Evolutionary conservation across 2,888 invertebrate species (phyloP).

Genomic region (Rhagonycha fulva): DNA sequence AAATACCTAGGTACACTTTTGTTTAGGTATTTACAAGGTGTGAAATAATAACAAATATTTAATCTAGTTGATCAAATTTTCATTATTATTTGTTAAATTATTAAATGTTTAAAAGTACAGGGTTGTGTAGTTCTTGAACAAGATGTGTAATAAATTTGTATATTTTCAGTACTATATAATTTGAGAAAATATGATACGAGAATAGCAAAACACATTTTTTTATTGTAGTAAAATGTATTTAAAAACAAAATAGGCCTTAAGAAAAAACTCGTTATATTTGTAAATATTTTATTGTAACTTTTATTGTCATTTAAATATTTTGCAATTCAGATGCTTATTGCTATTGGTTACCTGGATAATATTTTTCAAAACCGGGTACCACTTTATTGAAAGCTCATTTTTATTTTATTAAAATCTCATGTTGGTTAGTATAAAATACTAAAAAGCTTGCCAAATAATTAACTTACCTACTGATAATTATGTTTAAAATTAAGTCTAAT

Average conservation of each 20-base stretch:
- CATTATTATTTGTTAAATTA: not conserved
- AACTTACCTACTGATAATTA: not conserved
- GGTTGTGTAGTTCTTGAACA: not conserved
- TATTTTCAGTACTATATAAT: not conserved
- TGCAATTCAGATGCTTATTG: not conserved
- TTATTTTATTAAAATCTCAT: not conserved
- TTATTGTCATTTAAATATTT: not conserved
- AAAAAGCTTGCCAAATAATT: not conserved
- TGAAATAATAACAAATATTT: not conserved
- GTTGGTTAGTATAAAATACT: not conserved
- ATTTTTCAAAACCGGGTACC: not conserved
- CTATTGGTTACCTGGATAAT: not conserved
- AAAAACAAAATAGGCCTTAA: not conserved
- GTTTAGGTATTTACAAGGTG: not conserved
- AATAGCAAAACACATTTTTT: not conserved
- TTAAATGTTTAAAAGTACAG: slow-evolving; percentile 3
- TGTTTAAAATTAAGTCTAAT: not conserved
- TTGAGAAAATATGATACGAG: not conserved
- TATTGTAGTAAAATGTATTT: not conserved
- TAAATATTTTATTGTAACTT: not conserved
- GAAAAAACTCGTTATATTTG: not conserved
- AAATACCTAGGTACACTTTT: not conserved
- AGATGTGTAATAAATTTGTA: not conserved
- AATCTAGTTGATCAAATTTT: not conserved
- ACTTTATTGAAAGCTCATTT: not conserved